Base-by-base conservation (phyloP, 1,140 invertebrate species). In the Dinoponera quadriceps region DNA sequence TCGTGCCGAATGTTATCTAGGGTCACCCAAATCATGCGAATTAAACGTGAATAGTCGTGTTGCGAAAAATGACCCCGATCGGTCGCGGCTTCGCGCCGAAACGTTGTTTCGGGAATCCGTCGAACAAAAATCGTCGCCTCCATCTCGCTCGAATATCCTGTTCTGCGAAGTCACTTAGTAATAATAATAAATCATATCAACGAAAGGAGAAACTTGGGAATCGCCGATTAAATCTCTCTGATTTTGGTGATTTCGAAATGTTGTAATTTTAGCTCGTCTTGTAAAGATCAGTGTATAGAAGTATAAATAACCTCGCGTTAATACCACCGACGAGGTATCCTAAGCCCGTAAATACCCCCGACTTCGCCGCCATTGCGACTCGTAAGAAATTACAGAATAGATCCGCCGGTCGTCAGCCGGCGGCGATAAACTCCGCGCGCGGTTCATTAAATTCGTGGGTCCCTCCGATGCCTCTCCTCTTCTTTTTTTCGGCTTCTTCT, bases 361-460 rank as follows among this genome's bases (percentile, higher is more conserved):
- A 9, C 38, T 59, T 73, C 29, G 3, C 11, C 48, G 44, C 3
- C 44, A 11, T 51, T 49, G 59, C 25, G 11, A 33, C 22, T 29
- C 9, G 16, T 65, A 38, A 68, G 27, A 38, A 77, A 77, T 77
- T 77, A 68, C 9, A 14, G 73, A 38, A 25, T 63, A 33, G 14
- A 13, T 33, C 60, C 20, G 20, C 29, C 49, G 33, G 25, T 16
- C 38, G 27, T 63, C 73, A 65, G 59, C 59, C 22, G 75, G 33
- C 54, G 7, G 51, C 54, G 75, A 69, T 69, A 80, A 78, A 69
- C 25, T 59, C 74, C 48, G 27, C 59, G 59, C 72, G n/a, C 20
- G 5, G 51, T 80, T 80, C 51, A 71, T 71, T 69, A 80, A 57
- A 80, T 80, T 80, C 33, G 33, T 80, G 75, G 51, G 3, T 57